phyloP scores from a whole-genome alignment of 2,113 vertebrate species.

The Oryzias woworae region DNA sequence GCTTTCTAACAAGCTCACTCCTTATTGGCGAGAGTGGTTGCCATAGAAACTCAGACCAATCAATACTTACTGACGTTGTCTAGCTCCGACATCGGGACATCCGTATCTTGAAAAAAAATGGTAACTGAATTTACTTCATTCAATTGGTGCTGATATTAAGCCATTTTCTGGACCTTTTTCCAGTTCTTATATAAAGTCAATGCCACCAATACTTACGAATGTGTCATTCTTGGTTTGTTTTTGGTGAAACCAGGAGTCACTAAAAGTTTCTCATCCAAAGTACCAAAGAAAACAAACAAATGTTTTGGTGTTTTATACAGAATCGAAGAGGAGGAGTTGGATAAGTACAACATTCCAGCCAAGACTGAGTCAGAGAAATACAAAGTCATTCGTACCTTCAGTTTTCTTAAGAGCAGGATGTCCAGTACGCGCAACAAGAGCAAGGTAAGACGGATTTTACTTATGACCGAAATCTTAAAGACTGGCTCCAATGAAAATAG shows the following conservation, averaged over 20 bases:
- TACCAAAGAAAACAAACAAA: not conserved
- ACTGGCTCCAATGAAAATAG: not conserved
- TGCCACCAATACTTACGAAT: not conserved
- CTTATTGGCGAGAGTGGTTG: too few relatives aligned
- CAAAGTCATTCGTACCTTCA: slow-evolving; percentile 95
- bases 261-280: not conserved
- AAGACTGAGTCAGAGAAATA: slow-evolving; percentile 92
- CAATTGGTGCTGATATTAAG: too few relatives aligned
- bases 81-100: too few relatives aligned
- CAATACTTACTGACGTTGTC: too few relatives aligned
- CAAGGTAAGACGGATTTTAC: slow-evolving; percentile 61
- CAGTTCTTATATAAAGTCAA: too few relatives aligned
- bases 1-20: too few relatives aligned
- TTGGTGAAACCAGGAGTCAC: not conserved
- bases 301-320: slow-evolving; percentile 57
- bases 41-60: too few relatives aligned
- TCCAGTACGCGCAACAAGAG: slow-evolving; percentile 91
- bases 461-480: too few relatives aligned
- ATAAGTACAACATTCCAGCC: slow-evolving; percentile 82
- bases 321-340: slow-evolving; percentile 90
- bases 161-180: too few relatives aligned
- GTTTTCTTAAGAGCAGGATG: slow-evolving; percentile 95
- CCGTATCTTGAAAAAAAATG: too few relatives aligned
- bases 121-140: too few relatives aligned
- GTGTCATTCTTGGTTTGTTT: not conserved